Conservation (phyloP, 2,888 invertebrate genomes). For the Caenorhabditis macrosperma region DNA sequence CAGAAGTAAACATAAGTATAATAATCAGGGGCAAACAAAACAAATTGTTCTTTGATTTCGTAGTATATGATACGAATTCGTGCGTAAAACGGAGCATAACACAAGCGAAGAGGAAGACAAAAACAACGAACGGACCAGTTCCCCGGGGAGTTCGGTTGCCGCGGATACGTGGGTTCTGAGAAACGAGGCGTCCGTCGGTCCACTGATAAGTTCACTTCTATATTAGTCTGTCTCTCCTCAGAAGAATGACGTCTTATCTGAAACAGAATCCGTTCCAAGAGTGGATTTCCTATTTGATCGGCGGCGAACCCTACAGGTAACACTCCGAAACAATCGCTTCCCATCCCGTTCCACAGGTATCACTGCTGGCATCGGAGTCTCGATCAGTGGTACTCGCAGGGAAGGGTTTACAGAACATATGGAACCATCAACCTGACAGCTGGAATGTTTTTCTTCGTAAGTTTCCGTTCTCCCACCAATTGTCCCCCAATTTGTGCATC, state of each 20-base stretch:
- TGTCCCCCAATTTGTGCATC: not conserved
- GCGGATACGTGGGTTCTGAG: not conserved
- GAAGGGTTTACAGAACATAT: conserved; percentile 5
- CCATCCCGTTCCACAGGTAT: conserved; percentile 5
- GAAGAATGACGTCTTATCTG: conserved; percentile 15
- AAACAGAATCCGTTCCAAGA: conserved; percentile 25
- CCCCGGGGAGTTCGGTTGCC: conserved; percentile 1
- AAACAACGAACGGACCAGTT: not conserved
- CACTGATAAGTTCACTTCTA: too few relatives aligned
- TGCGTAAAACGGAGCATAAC: not conserved
- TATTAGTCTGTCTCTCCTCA: not conserved
- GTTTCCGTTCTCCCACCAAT: not conserved
- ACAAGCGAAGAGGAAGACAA: not conserved
- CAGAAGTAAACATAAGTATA: too few relatives aligned
- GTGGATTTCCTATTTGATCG: conserved; percentile 24
- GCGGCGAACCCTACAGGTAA: conserved; percentile 31
- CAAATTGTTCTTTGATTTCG: not conserved
- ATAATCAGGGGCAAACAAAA: too few relatives aligned
- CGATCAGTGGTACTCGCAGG: conserved; percentile 19
- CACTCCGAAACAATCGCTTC: not conserved
- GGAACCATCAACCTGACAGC: conserved; percentile 6
- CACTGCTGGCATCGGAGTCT: conserved; percentile 35
- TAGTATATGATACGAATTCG: too few relatives aligned
- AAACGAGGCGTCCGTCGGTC: not conserved
- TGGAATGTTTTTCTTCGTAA: conserved; percentile 14